Conservation (phyloP, 37 sponge, comb jelly and placozoan species). For the Cladorhizidae sp. region DNA sequence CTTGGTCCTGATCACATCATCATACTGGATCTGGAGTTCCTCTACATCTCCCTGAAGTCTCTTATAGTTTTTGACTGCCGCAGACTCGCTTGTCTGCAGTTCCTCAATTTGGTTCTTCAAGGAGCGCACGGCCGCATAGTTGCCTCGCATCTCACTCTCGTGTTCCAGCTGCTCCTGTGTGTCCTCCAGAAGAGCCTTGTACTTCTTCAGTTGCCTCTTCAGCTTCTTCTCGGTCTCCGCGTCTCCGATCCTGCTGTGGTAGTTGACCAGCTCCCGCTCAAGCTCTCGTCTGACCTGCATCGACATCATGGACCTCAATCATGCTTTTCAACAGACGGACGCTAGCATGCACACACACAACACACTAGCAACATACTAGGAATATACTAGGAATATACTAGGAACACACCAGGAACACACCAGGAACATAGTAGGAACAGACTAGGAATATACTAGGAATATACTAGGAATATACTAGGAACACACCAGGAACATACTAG, state of each 20-base stretch:
- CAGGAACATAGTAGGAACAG: too few species aligned
- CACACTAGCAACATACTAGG: too few species aligned
- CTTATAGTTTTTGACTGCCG: conserved; percentile 59
- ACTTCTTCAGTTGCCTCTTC: conserved; percentile 61
- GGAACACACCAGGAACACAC: too few species aligned
- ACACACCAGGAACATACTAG: too few species aligned
- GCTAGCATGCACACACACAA: too few species aligned
- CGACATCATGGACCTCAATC: neutral
- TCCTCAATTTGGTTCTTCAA: conserved; percentile 70
- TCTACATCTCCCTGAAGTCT: conserved; percentile 67
- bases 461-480: too few species aligned
- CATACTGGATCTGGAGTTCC: conserved; percentile 59
- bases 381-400: too few species aligned
- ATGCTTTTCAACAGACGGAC: too few species aligned
- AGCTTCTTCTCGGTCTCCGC: conserved; percentile 85
- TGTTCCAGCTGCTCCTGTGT: conserved; percentile 58
- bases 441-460: too few species aligned
- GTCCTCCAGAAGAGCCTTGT: conserved; percentile 68
- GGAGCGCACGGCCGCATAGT: conserved; percentile 35
- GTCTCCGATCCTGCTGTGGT: conserved; percentile 63
- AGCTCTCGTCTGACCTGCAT: conserved; percentile 63
- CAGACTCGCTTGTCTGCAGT: conserved; percentile 42
- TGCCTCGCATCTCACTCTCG: conserved; percentile 44
- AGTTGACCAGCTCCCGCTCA: conserved; percentile 71
- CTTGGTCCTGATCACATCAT: conserved; percentile 63